Evolutionary conservation across 2,888 invertebrate genomes (phyloP), one percentile per base, ranked within the genome.

Genomic region (Drosophila pegasa): DNA sequence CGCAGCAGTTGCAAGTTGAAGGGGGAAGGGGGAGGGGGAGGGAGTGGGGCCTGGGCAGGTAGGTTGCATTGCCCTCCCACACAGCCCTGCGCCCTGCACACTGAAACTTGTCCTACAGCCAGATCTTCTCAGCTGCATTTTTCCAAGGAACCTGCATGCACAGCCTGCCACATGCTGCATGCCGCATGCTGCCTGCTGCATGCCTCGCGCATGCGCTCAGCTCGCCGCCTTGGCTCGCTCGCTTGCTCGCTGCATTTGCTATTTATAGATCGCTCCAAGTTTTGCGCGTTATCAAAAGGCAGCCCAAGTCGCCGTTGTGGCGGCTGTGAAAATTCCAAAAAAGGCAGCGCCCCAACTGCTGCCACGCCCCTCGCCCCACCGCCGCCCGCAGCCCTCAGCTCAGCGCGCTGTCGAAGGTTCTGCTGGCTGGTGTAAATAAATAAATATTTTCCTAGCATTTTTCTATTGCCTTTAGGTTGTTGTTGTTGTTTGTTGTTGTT

Each of bases 111-210:
- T 74, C 71, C 76, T 74, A 61, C 43, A 16, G 62, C 48, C 14
- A 33, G 31, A 31, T 22, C 50, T 47, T 47, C 47, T 47, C 47
- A 45, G 79, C 74, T 63, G 70, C 81, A 84, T 84, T 81, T 86
- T 85, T 85, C 86, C 86, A 82, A 76, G 81, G 84, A 85, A 85
- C 84, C 86, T 84, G 86, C 83, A 85, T 50, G 50, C 50, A 10
- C 41, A 18, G 41, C 41, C 10, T 10, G 31, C 31, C 10, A 10
- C 31, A 3, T 10, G 31, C 80, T 78, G 81, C 80, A 78, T 71
- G 48, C 85, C 75, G 83, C 83, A 80, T 78, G 62, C 52, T 8
- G 43, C 33, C 2, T 27, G 51, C 33, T 18, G 57, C 63, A 63
- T 63, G 65, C 63, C 62, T 59, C n/a, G 48, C 52, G 55, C 80